Conservation (phyloP, 1,140 invertebrate genomes). For the roundworm (Caenorhabditis elegans) region WBcel235 BX284603.4:8430501-8431000, state of each 20-base stretch:
- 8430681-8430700: conserved; percentile 83
- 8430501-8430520: conserved; percentile 79
- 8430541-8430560: conserved; percentile 80
- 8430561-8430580: conserved; percentile 77
- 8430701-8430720: conserved; percentile 88
- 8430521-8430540: conserved; percentile 90
- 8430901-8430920: conserved; percentile 68
- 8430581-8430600: conserved; percentile 91
- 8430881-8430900: conserved; percentile 75
- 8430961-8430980: conserved; percentile 79
- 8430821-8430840: conserved; percentile 78
- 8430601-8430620: conserved; percentile 78
- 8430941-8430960: conserved; percentile 78
- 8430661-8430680: conserved; percentile 88
- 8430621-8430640: conserved; percentile 86
- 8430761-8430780: conserved; percentile 73
- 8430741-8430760: conserved; percentile 88
- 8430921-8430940: conserved; percentile 71
- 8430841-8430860: conserved; percentile 50
- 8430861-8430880: conserved; percentile 79
- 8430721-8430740: conserved; percentile 86
- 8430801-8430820: conserved; percentile 75
- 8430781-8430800: conserved; percentile 72
- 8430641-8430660: conserved; percentile 89
- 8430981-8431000: conserved; percentile 79